A percentile compares a stretch with the other conserved stretches of the same genome.
These are phyloP conservation scores for Bufo gargarizans DNA, from an alignment of 2,113 vertebrate genomes.

Conservation along the genomic window DNA sequence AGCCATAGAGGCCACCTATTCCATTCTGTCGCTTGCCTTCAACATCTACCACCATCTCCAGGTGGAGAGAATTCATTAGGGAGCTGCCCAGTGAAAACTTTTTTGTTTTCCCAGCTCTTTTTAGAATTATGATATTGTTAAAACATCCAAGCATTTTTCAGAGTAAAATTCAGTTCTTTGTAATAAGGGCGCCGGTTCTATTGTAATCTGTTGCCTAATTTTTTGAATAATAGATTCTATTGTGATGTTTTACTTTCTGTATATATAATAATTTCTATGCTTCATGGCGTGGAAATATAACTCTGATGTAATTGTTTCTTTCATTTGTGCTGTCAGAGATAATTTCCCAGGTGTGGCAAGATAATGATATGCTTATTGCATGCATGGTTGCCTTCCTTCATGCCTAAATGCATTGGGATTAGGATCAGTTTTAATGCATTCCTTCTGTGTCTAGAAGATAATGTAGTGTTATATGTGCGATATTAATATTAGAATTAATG, in stretches of 20 bases:
- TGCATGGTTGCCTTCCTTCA: slow-evolving; percentile 4
- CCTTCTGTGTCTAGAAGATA: neutral
- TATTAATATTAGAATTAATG: neutral
- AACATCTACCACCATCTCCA: no score
- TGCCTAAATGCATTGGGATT: neutral
- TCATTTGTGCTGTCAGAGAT: neutral
- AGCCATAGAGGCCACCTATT: no score
- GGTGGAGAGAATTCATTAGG: no score
- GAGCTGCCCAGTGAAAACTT: no score
- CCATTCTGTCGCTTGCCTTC: no score
- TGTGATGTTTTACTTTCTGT: neutral
- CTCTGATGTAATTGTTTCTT: neutral
- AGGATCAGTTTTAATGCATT: neutral
- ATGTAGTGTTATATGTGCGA: neutral
- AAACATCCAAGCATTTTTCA: no score
- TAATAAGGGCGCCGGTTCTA: no score
- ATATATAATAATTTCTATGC: neutral
- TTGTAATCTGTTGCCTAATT: no score
- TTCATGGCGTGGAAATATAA: neutral
- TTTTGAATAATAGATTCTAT: no score
- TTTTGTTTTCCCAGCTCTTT: no score
- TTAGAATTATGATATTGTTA: no score
- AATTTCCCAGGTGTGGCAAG: neutral
- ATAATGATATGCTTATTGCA: neutral
- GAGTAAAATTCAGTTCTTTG: no score